Percentiles rank a stretch among this genome's conserved stretches.
These are phyloP conservation scores for Gallirallus australis DNA, from an alignment of 2,797 vertebrate species.

Conservation along the genomic window DNA sequence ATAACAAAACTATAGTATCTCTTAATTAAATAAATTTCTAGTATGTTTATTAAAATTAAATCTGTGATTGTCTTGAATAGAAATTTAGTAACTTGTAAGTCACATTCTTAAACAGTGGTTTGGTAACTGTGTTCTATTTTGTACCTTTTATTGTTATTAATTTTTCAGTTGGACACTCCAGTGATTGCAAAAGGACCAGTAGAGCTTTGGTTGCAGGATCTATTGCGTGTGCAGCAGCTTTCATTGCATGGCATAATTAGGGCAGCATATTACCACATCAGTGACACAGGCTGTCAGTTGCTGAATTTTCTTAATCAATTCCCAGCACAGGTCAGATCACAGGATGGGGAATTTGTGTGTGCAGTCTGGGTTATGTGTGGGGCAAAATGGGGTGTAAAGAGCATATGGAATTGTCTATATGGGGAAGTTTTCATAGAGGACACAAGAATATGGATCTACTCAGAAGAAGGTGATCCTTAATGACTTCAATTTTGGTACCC, in stretches of 20 bases:
- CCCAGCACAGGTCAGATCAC: conserved; percentile 80
- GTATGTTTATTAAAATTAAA: background rate
- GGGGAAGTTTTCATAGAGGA: background rate
- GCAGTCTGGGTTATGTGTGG: background rate
- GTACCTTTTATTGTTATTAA: background rate
- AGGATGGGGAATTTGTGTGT: background rate
- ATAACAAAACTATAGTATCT: background rate
- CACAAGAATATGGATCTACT: background rate
- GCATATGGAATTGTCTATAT: rapidly evolving
- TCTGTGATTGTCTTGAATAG: background rate
- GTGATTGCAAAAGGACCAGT: conserved; percentile 82
- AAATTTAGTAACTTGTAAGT: background rate
- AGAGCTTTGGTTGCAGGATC: conserved; percentile 80
- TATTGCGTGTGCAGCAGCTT: conserved; percentile 79
- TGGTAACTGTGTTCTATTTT: background rate
- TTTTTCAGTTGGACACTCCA: conserved; percentile 76
- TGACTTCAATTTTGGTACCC: background rate
- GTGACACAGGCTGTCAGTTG: conserved; percentile 79
- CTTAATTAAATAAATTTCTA: background rate
- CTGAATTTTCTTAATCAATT: conserved; percentile 76
- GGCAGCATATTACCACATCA: conserved; percentile 80
- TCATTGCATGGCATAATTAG: conserved; percentile 85
- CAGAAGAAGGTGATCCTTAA: background rate
- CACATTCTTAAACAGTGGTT: background rate
- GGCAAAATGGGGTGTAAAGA: background rate